Evolutionary conservation across 2,888 invertebrate genomes (phyloP).

Genomic region (Leptopilina myrica): DNA sequence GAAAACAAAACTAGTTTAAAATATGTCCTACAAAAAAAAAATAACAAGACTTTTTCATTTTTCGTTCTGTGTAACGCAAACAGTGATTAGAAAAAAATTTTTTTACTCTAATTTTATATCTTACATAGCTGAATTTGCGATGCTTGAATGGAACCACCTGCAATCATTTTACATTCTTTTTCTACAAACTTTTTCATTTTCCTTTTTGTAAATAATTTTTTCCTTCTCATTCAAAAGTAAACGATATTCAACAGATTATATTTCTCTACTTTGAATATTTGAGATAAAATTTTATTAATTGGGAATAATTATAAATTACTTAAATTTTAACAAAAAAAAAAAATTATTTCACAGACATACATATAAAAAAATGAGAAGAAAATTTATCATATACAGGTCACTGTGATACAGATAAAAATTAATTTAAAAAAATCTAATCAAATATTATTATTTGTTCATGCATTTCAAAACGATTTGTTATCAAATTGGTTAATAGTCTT

Average conservation of each 20-base stretch:
- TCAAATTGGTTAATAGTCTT: slow-evolving; percentile 57
- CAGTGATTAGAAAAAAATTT: not conserved
- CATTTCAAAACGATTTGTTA: slow-evolving; percentile 19
- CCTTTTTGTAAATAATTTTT: not conserved
- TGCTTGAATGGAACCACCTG: slow-evolving; percentile 70
- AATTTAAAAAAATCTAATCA: not conserved
- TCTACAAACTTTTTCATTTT: not conserved
- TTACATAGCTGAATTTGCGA: slow-evolving; percentile 71
- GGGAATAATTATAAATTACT: too few relatives aligned
- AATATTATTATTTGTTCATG: slow-evolving; percentile 3
- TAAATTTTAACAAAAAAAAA: too few relatives aligned
- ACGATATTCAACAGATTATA: not conserved
- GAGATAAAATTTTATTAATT: too few relatives aligned
- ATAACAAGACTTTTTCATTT: not conserved
- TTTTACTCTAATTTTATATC: slow-evolving; percentile 46
- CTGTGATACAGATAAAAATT: not conserved
- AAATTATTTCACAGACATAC: too few relatives aligned
- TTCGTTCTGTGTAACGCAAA: not conserved
- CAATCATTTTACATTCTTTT: slow-evolving; percentile 62
- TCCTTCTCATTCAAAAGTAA: not conserved
- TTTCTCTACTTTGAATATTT: too few relatives aligned
- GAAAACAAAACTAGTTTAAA: slow-evolving; percentile 19
- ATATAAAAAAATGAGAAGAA: too few relatives aligned
- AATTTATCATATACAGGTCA: not conserved
- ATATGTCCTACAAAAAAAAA: not conserved